Percentiles rank a stretch among this genome's conserved stretches.
Evolutionary conservation across 2,797 vertebrate species (phyloP).

Genomic region (Miichthys miiuy): DNA sequence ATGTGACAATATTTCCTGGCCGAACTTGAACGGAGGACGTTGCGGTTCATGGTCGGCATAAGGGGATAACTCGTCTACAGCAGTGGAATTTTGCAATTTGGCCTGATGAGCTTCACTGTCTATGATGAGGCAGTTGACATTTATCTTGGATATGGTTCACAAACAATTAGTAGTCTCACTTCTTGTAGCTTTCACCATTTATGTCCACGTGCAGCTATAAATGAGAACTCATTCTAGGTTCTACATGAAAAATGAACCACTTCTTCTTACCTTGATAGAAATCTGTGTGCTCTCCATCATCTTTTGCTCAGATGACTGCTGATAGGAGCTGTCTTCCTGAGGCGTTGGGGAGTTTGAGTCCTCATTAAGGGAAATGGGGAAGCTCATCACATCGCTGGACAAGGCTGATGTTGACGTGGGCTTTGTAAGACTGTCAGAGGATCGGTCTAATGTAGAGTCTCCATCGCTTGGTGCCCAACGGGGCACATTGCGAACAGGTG

Average conservation of each 20-base stretch:
- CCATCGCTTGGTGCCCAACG: not conserved
- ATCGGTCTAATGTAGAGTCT: not conserved
- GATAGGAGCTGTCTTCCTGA: not conserved
- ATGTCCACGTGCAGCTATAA: not conserved
- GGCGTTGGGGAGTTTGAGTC: not conserved
- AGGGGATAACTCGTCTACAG: too few relatives aligned
- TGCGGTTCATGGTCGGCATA: not conserved
- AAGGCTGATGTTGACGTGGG: not conserved
- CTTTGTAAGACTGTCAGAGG: slow-evolving; percentile 5
- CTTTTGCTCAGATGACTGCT: slow-evolving; percentile 5
- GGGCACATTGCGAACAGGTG: not conserved
- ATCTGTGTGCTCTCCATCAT: slow-evolving; percentile 34
- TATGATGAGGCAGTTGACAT: not conserved
- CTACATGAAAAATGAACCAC: not conserved
- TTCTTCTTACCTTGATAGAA: slow-evolving; percentile 68
- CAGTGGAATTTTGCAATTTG: not conserved
- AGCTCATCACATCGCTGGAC: not conserved
- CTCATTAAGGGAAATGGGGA: not conserved
- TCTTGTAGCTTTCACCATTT: not conserved
- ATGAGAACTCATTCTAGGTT: accelerated
- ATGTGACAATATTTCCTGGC: not conserved
- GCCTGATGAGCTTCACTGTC: not conserved
- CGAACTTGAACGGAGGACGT: not conserved
- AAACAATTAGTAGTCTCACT: not conserved
- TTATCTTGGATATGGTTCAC: not conserved